Evolutionary conservation across 2,113 vertebrate genomes (phyloP).

Genomic region (Thamnophis sirtalis): DNA sequence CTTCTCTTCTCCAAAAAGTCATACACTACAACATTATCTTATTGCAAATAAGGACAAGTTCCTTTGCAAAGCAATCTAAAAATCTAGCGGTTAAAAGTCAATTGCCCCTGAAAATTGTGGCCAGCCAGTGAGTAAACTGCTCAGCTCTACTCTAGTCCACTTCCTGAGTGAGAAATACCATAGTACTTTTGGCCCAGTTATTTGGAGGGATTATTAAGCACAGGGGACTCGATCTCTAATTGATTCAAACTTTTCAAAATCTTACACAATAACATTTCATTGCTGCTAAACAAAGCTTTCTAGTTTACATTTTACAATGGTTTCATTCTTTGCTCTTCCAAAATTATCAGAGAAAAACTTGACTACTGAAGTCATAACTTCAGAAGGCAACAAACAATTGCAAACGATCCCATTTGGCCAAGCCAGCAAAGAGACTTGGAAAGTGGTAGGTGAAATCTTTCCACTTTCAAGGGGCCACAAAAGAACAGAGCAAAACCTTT

Average conservation of each 20-base stretch:
- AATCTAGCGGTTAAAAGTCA: background rate
- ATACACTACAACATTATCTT: accelerated
- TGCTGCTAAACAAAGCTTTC: background rate
- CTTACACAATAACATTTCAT: background rate
- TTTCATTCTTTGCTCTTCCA: background rate
- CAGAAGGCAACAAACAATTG: background rate
- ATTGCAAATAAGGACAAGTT: background rate
- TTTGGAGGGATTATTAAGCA: background rate
- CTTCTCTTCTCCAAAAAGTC: background rate
- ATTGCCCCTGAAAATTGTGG: background rate
- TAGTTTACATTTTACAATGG: background rate
- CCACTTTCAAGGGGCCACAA: background rate
- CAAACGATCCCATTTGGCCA: background rate
- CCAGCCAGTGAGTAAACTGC: background rate
- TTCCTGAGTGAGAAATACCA: background rate
- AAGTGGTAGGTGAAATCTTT: background rate
- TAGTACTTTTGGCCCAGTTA: background rate
- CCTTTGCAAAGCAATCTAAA: background rate
- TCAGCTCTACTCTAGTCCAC: background rate
- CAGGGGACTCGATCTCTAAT: background rate
- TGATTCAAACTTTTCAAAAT: background rate
- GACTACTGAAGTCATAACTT: background rate
- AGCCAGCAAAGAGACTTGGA: too few species aligned
- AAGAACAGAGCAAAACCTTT: background rate
- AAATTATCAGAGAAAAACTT: background rate